These are phyloP conservation scores for Leptarthrus brevirostris DNA, from an alignment of 2,888 invertebrate species.

Conservation along the genomic window DNA sequence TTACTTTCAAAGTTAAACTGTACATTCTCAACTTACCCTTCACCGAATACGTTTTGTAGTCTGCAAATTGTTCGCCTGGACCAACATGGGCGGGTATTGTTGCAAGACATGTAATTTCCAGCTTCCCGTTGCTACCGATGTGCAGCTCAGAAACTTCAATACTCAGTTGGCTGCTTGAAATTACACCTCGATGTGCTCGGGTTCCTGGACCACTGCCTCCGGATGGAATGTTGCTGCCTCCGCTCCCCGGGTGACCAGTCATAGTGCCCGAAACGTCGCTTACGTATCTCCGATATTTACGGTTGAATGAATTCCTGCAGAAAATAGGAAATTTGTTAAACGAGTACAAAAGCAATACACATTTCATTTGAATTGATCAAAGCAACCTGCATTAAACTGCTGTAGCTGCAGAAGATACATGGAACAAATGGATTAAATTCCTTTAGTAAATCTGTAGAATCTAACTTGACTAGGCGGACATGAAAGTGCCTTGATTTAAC, in stretches of 20 bases:
- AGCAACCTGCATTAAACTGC: background rate
- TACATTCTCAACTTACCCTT: conserved; percentile 71
- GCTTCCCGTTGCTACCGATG: conserved; percentile 75
- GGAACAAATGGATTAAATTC: background rate
- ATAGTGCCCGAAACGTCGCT: conserved; percentile 46
- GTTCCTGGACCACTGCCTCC: conserved; percentile 25
- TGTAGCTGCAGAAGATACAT: background rate
- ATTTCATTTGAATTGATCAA: conserved; percentile 22
- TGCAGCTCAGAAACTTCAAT: conserved; percentile 80
- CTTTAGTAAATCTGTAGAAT: too few relatives aligned
- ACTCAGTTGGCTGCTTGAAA: conserved; percentile 76
- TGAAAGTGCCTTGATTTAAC: background rate
- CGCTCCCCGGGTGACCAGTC: conserved; percentile 10
- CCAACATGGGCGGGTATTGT: conserved; percentile 82
- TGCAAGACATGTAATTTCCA: conserved; percentile 80
- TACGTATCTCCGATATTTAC: conserved; percentile 62
- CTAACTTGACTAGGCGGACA: too few relatives aligned
- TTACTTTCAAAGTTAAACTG: background rate
- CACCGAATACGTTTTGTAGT: conserved; percentile 78
- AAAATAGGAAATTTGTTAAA: conserved; percentile 41
- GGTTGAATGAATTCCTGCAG: conserved; percentile 63
- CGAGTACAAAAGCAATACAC: conserved; percentile 21
- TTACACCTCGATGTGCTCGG: conserved; percentile 62
- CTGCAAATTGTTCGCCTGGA: conserved; percentile 78
- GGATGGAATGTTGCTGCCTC: background rate